Evolutionary conservation across 2,888 invertebrate genomes (phyloP), one percentile per base, ranked within the genome.

Genomic region (Thecophora atra): DNA sequence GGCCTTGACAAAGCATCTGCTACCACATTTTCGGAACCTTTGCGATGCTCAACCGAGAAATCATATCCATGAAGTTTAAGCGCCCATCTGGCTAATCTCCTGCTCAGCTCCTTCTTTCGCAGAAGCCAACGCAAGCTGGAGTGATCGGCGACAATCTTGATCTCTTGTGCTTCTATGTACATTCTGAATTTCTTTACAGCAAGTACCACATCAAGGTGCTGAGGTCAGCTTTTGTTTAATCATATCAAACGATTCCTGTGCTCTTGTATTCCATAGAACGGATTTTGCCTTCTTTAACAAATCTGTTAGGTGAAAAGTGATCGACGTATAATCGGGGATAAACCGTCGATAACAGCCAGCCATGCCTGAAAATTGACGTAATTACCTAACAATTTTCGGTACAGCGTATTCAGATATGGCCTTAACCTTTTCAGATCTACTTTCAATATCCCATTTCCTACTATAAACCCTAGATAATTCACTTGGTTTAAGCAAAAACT

Each of bases 271-370:
- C 70, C 70, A 60, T n/a, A 19, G 11, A 62, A 70, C 47, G 1
- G n/a, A 26, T 28, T 62, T 60, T 28, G 44, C 51, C 30, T 60
- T 70, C 7, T 17, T 47, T 24, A 70, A 28, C 24, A 62, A 26
- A 28, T 62, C 71, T 13, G 71, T 71, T 13, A 68, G 13, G 1
- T 28, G 68, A 19, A 30, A 17, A 7, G 68, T 56, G 13, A 30
- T 24, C 0, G 56, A 24, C 5, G 68, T 62, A 51, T 51, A 72
- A 37, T 72, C 51, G 15, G 66, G 58, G 7, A 67, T 30, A 51
- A 71, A 67, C 15, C 72, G 62, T 13, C 72, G 37, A 30, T 72
- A 72, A 54, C 68, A 72, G 4, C 68, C 72, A 15, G 44, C 51
- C 44, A 72, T 64, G 21, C 68, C 72, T 30, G 68, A 28, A 30